Evolutionary conservation across 2,888 invertebrate genomes (phyloP).

Genomic region (Alcis repandata): DNA sequence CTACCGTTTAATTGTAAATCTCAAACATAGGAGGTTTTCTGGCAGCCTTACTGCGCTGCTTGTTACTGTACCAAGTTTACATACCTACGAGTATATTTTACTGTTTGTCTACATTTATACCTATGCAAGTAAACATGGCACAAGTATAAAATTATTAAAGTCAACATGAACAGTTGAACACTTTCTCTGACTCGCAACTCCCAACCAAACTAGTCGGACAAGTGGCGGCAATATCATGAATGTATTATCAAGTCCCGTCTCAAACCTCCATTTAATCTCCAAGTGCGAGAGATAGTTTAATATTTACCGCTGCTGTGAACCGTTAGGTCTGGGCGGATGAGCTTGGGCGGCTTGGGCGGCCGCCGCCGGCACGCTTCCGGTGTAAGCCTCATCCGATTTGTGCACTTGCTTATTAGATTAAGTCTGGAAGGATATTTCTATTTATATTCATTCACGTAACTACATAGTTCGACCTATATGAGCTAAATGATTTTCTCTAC

Average conservation of each 20-base stretch:
- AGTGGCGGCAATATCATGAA: conserved; percentile 4
- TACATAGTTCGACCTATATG: too few species aligned
- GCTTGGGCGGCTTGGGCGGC: conserved; percentile 29
- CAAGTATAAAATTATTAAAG: not conserved
- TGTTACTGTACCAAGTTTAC: too few species aligned
- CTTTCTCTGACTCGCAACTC: not conserved
- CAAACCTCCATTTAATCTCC: conserved; percentile 5
- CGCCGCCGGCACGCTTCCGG: conserved; percentile 27
- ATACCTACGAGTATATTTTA: too few species aligned
- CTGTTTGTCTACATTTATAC: too few species aligned
- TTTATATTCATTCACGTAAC: too few species aligned
- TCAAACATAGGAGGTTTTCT: too few species aligned
- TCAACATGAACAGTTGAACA: not conserved
- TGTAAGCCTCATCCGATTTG: conserved; percentile 32
- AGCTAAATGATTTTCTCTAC: too few species aligned
- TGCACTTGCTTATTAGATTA: conserved; percentile 29
- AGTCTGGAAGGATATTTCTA: not conserved
- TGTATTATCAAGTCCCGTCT: not conserved
- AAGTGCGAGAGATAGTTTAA: conserved; percentile 18
- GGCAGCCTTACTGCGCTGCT: too few species aligned
- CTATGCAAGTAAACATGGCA: too few species aligned
- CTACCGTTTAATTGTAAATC: too few species aligned
- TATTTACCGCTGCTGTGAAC: conserved; percentile 17
- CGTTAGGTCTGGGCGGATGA: conserved; percentile 29
- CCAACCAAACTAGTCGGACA: not conserved